Evolutionary conservation across 2,797 vertebrate genomes (phyloP).

Genomic region (Eutrigla gurnardus): DNA sequence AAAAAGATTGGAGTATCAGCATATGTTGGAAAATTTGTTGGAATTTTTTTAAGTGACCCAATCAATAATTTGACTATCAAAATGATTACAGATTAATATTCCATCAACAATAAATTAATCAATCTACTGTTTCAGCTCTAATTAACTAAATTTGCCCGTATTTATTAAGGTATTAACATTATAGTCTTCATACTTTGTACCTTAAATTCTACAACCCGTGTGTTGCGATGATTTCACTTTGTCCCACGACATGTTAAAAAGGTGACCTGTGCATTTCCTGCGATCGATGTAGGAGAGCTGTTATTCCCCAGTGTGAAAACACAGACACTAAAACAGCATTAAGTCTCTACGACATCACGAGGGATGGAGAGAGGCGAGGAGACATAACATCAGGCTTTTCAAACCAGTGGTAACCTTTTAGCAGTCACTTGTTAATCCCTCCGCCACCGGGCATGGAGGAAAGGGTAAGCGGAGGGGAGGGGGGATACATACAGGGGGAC

Average conservation of each 20-base stretch:
- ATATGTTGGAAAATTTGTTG: not conserved
- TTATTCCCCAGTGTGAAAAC: conserved; percentile 53
- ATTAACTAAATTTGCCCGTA: not conserved
- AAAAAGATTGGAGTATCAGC: not conserved
- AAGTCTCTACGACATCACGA: conserved; percentile 21
- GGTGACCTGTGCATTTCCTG: conserved; percentile 5
- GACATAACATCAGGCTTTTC: conserved; percentile 34
- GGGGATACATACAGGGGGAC: not conserved
- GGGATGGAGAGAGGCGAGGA: conserved; percentile 3
- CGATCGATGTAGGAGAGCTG: conserved; percentile 35
- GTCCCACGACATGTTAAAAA: not conserved
- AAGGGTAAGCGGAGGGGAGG: not conserved
- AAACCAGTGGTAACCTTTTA: conserved; percentile 55
- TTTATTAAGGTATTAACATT: not conserved
- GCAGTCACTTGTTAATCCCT: conserved; percentile 53
- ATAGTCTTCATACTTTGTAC: not conserved
- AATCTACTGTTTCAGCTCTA: not conserved
- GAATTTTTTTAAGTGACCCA: no score
- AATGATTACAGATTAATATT: not conserved
- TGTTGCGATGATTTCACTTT: not conserved
- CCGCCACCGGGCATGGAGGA: conserved; percentile 23
- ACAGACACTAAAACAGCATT: conserved; percentile 63
- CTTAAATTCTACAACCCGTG: not conserved
- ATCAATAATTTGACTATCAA: not conserved
- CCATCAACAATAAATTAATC: not conserved